Percentiles rank a stretch among this genome's conserved stretches.
Conservation (phyloP, 2,797 vertebrate species). For the Schizopygopsis pylzovi region DNA sequence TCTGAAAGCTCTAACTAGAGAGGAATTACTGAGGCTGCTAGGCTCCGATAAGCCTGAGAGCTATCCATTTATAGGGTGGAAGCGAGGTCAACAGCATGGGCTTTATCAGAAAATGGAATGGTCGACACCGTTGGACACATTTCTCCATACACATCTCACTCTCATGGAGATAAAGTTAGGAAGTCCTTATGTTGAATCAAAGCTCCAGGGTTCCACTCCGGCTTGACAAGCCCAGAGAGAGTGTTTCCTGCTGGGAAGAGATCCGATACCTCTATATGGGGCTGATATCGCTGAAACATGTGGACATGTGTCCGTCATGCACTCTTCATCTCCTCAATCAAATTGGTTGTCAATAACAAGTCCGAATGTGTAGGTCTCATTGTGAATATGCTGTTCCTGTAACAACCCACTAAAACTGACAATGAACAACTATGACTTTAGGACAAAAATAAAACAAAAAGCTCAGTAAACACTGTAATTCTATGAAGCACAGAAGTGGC, state of each 20-base stretch:
- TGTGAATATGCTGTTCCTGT: neutral
- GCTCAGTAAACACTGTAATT: neutral
- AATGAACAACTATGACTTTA: neutral
- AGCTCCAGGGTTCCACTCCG: conserved; percentile 6
- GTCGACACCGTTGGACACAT: conserved; percentile 47
- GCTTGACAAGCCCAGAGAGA: conserved; percentile 43
- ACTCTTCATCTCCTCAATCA: neutral
- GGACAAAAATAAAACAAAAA: neutral
- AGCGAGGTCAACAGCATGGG: conserved; percentile 51
- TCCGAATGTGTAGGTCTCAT: neutral
- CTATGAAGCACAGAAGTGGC: neutral
- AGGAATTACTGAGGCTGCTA: conserved; percentile 63
- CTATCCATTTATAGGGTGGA: conserved; percentile 59
- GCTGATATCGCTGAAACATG: neutral
- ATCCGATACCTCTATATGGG: neutral
- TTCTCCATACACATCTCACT: conserved; percentile 36
- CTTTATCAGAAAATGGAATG: conserved; percentile 72
- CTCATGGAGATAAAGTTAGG: conserved; percentile 49
- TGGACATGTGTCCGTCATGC: neutral
- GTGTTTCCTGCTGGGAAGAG: conserved; percentile 5
- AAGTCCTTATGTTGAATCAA: conserved; percentile 9
- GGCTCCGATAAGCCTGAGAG: conserved; percentile 65
- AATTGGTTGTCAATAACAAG: neutral
- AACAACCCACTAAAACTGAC: neutral
- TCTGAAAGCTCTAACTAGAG: conserved; percentile 51